Evolutionary conservation across 2,797 vertebrate species (phyloP).

Genomic region (Numenius phaeopus): DNA sequence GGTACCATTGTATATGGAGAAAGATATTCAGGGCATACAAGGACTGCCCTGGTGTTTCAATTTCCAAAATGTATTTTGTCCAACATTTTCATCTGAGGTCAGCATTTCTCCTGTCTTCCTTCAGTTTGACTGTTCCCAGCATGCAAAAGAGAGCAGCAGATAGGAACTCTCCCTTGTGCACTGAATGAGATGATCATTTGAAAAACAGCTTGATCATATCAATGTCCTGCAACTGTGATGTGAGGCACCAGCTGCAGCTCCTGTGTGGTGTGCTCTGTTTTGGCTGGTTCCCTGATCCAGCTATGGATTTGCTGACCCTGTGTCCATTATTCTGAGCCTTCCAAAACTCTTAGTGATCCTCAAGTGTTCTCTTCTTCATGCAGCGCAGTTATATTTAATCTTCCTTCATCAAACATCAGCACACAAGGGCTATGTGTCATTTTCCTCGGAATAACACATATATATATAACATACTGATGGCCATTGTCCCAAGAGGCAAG

Average conservation of each 20-base stretch:
- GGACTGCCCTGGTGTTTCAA: background rate
- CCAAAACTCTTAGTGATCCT: background rate
- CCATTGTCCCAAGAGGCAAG: background rate
- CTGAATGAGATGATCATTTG: fast-evolving
- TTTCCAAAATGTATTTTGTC: background rate
- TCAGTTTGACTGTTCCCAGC: background rate
- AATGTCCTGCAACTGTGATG: background rate
- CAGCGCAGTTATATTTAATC: background rate
- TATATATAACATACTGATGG: fast-evolving
- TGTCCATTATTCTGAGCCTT: background rate
- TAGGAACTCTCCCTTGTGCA: background rate
- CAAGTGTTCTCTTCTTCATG: background rate
- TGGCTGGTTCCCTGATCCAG: background rate
- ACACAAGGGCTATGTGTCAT: background rate
- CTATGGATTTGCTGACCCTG: background rate
- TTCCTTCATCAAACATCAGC: background rate
- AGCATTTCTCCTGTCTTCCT: background rate
- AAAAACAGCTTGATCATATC: background rate
- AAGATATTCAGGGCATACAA: background rate
- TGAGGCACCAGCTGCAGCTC: background rate
- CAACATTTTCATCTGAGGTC: background rate
- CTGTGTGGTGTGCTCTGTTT: background rate
- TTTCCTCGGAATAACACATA: background rate
- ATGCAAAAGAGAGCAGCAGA: fast-evolving
- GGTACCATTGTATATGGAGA: background rate